phyloP scores from a whole-genome alignment of 1,140 invertebrate species.

The Venustaconcha ellipsiformis region DNA sequence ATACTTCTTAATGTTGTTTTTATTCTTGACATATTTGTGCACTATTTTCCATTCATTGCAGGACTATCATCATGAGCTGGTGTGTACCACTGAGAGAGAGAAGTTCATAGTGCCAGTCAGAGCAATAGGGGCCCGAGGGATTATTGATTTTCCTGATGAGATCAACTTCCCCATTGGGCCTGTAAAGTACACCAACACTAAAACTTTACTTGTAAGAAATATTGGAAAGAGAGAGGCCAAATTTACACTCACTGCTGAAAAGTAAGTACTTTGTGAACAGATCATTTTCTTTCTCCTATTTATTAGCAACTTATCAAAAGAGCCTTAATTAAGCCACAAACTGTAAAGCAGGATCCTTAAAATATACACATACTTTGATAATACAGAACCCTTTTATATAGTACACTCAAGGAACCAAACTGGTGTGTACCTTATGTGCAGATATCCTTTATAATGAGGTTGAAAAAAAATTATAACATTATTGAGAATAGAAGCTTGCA shows the following conservation, averaged over 20 bases:
- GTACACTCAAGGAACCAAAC: too few relatives aligned
- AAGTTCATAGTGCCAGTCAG: slow-evolving; percentile 68
- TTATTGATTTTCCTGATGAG: slow-evolving; percentile 69
- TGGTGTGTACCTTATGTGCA: too few relatives aligned
- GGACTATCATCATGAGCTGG: slow-evolving; percentile 69
- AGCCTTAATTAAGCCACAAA: too few relatives aligned
- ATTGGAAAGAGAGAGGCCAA: slow-evolving; percentile 68
- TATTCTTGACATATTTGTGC: background rate
- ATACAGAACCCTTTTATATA: too few relatives aligned
- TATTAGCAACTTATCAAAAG: too few relatives aligned
- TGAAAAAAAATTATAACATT: too few relatives aligned
- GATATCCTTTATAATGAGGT: too few relatives aligned
- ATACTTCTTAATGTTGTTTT: too few relatives aligned
- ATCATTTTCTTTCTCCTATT: too few relatives aligned
- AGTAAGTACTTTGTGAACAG: slow-evolving; percentile 47
- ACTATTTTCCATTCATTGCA: slow-evolving; percentile 33
- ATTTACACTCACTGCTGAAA: slow-evolving; percentile 61
- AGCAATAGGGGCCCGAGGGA: slow-evolving; percentile 67
- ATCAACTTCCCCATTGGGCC: slow-evolving; percentile 64
- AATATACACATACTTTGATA: too few relatives aligned
- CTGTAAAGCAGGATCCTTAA: too few relatives aligned
- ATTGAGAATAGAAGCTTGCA: too few relatives aligned
- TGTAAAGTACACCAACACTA: slow-evolving; percentile 65
- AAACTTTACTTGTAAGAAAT: slow-evolving; percentile 68
- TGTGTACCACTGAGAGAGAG: slow-evolving; percentile 68